A percentile compares a stretch with the other conserved stretches of the same genome.
These are phyloP conservation scores for Austrolebias charrua DNA, from an alignment of 2,797 vertebrate genomes.

Conservation along the genomic window DNA sequence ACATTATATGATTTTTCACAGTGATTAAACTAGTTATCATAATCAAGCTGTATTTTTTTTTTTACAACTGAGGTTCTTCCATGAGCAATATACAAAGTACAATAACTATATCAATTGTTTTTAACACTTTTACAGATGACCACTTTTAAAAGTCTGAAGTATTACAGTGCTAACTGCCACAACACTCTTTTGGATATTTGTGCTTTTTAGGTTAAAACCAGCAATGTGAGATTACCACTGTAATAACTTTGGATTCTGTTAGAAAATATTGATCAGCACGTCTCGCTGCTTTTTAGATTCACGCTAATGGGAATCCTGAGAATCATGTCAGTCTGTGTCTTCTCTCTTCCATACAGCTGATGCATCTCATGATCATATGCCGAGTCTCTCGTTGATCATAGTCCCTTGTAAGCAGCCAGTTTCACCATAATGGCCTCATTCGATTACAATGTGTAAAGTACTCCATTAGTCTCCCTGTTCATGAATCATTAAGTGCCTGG, in stretches of 20 bases:
- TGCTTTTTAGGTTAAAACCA: background rate
- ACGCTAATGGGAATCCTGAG: constrained; percentile 64
- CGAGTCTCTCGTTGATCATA: constrained; percentile 72
- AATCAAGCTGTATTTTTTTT: too few relatives aligned
- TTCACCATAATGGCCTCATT: constrained; percentile 77
- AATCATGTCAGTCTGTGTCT: constrained; percentile 55
- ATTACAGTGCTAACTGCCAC: background rate
- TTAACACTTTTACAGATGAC: too few relatives aligned
- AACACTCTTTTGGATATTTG: background rate
- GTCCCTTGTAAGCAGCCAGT: constrained; percentile 72
- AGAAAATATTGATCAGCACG: constrained; percentile 36
- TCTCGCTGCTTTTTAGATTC: constrained; percentile 62
- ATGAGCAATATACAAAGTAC: too few relatives aligned
- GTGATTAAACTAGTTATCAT: too few relatives aligned
- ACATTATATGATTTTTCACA: too few relatives aligned
- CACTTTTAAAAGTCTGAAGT: background rate
- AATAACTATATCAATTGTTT: too few relatives aligned
- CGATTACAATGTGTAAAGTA: constrained; percentile 80
- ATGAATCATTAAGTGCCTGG: constrained; percentile 82
- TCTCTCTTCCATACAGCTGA: constrained; percentile 54
- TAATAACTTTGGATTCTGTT: constrained; percentile 31
- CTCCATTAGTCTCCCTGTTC: constrained; percentile 80
- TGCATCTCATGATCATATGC: constrained; percentile 65
- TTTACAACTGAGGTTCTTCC: too few relatives aligned
- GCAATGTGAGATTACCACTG: constrained; percentile 24